A percentile compares a stretch with the other conserved stretches of the same genome.
Conservation (phyloP, 2,797 vertebrate species). For the Mareca penelope region DNA sequence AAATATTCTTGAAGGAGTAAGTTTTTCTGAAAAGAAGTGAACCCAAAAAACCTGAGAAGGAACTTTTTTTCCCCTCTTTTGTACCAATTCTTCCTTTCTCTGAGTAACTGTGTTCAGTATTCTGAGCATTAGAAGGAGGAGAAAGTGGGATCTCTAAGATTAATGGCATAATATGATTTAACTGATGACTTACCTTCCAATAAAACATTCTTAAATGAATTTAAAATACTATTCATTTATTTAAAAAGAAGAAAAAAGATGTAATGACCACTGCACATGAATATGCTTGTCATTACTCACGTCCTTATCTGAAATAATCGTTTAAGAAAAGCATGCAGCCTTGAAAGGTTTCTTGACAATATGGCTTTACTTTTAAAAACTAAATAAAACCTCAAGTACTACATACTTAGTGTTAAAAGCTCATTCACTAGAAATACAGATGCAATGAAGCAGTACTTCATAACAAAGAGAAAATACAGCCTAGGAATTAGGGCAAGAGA, state of each 20-base stretch:
- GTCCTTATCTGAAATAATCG: not conserved
- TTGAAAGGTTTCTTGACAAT: conserved; percentile 22
- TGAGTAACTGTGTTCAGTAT: not conserved
- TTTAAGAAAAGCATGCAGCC: conserved; percentile 27
- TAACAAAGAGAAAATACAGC: not conserved
- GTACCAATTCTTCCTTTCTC: not conserved
- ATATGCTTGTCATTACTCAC: not conserved
- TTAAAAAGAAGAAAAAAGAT: not conserved
- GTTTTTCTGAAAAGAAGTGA: not conserved
- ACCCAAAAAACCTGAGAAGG: not conserved
- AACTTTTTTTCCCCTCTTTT: not conserved
- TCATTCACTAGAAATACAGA: conserved; percentile 30
- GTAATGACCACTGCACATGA: not conserved
- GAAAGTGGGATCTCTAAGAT: not conserved
- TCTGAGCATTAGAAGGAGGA: not conserved
- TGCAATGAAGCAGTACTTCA: not conserved
- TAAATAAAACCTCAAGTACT: conserved; percentile 2
- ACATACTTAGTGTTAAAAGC: not conserved
- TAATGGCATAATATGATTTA: conserved; percentile 16
- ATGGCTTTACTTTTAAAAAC: conserved; percentile 13
- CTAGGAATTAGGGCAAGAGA: conserved; percentile 5
- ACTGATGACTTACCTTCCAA: not conserved
- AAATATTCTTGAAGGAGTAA: not conserved
- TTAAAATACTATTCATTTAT: conserved; percentile 28
- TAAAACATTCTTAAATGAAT: not conserved